Conservation (phyloP, 1,140 invertebrate genomes). For the Drosophila tsacasi region DNA sequence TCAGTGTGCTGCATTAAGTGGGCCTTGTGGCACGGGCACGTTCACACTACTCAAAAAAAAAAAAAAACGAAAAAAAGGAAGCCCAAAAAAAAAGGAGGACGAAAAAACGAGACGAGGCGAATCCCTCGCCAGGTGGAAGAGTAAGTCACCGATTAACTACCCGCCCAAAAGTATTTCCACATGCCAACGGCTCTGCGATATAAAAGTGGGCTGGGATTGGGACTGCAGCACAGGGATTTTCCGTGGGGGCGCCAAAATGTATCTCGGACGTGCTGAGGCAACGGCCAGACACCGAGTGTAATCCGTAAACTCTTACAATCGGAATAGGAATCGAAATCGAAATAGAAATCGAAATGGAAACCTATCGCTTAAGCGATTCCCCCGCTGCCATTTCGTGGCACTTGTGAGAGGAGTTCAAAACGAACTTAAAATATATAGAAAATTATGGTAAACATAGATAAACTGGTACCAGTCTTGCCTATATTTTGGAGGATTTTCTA, state of each 20-base stretch:
- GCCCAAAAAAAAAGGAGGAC: not conserved
- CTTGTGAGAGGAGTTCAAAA: constrained; percentile 3
- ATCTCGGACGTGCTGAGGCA: constrained; percentile 72
- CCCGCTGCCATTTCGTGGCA: constrained; percentile 8
- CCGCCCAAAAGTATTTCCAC: constrained; percentile 76
- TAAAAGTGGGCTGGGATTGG: constrained; percentile 39
- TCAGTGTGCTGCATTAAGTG: constrained; percentile 79
- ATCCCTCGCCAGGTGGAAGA: constrained; percentile 3
- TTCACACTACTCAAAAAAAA: constrained; percentile 42
- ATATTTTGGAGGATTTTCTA: not conserved
- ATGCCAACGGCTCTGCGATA: constrained; percentile 59
- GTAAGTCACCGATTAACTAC: constrained; percentile 77
- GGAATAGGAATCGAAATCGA: constrained; percentile 15
- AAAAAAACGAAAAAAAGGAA: not conserved
- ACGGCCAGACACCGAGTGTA: constrained; percentile 39
- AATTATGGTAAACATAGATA: not conserved
- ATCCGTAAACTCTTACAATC: constrained; percentile 37
- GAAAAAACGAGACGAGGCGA: not conserved
- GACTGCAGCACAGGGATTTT: constrained; percentile 9
- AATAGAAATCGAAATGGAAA: constrained; percentile 32
- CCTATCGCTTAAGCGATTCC: constrained; percentile 11
- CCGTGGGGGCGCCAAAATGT: constrained; percentile 59
- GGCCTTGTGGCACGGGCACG: constrained; percentile 76
- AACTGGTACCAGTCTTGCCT: not conserved
- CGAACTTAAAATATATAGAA: not conserved